Conservation (phyloP, 2,113 vertebrate species). For the Acrocephalus kingi region DNA sequence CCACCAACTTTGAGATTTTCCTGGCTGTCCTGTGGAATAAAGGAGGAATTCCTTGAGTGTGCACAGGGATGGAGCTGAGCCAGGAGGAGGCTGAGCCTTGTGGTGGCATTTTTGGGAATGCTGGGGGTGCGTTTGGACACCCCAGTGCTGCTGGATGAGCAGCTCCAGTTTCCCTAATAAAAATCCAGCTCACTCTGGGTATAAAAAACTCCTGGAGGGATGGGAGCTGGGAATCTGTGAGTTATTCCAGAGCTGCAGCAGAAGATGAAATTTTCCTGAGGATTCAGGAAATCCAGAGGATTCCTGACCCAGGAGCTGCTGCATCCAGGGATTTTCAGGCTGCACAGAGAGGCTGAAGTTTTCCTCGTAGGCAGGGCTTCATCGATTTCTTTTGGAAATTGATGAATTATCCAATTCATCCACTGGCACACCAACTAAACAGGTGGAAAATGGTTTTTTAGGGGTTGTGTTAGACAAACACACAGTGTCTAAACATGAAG, state of each 20-base stretch:
- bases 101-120: neutral
- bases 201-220: neutral
- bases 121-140: neutral
- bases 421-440: no score
- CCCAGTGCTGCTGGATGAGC: rapidly evolving
- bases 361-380: no score
- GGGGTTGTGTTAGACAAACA: no score
- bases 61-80: neutral
- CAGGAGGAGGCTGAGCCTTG: neutral
- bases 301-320: neutral
- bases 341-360: neutral
- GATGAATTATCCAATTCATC: no score
- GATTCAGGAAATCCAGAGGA: neutral
- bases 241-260: neutral
- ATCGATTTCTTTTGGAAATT: no score
- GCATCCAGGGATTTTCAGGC: neutral
- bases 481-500: no score
- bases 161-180: neutral
- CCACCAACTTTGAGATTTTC: neutral
- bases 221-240: neutral
- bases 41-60: neutral
- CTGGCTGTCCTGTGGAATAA: neutral
- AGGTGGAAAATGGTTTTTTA: no score
- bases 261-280: rapidly evolving
- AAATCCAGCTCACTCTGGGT: no score